Percentiles rank a stretch among this genome's conserved stretches.
These are phyloP conservation scores for Sebastes steindachneri DNA, from an alignment of 2,797 vertebrate genomes.

Conservation along the genomic window DNA sequence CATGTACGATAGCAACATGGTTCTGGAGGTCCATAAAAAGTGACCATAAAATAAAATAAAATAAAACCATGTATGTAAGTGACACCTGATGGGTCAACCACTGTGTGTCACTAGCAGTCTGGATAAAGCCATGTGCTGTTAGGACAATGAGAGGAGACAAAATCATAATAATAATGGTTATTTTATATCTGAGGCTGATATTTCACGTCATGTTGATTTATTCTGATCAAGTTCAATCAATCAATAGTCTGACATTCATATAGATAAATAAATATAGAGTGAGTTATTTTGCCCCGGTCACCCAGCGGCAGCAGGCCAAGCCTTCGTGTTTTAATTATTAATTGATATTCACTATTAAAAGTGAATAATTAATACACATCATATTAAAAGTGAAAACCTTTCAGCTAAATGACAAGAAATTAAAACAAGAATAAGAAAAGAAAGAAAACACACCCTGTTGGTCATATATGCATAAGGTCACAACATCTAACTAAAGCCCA, in stretches of 20 bases:
- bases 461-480: too few relatives aligned
- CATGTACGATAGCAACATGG: conserved; percentile 12
- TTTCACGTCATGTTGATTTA: neutral
- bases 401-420: too few relatives aligned
- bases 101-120: conserved; percentile 1
- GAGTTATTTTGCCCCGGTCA: too few relatives aligned
- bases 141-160: neutral
- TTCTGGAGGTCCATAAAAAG: neutral
- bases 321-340: too few relatives aligned
- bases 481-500: too few relatives aligned
- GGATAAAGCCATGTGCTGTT: neutral
- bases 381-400: too few relatives aligned
- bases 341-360: too few relatives aligned
- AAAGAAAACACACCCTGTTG: too few relatives aligned
- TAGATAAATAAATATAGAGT: neutral
- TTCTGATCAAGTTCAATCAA: neutral
- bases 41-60: neutral
- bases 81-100: neutral
- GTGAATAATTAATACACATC: too few relatives aligned
- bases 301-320: too few relatives aligned
- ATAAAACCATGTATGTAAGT: neutral
- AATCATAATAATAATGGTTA: neutral
- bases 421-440: too few relatives aligned
- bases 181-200: too few relatives aligned
- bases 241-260: neutral